These are phyloP conservation scores for Steinernema khuongi DNA, from an alignment of 1,140 invertebrate species.

Conservation along the genomic window DNA sequence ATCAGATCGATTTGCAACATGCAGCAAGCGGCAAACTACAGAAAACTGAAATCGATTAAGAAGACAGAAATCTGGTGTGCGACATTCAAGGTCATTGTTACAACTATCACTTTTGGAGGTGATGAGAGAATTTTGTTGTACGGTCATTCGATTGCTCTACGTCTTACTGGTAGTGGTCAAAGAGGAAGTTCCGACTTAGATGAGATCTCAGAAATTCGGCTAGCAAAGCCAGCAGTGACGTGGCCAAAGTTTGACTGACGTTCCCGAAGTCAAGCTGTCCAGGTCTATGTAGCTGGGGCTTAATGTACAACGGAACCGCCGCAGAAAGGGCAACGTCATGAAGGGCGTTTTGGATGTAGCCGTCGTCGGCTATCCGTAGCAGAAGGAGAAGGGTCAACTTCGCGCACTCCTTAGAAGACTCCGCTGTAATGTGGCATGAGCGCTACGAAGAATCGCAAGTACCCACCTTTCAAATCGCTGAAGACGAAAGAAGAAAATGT, in stretches of 20 bases:
- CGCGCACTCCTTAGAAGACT: background rate
- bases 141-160: background rate
- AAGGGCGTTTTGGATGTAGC: background rate
- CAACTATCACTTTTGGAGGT: too few species aligned
- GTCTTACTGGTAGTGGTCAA: conserved; percentile 36
- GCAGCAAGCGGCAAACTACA: background rate
- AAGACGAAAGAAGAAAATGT: background rate
- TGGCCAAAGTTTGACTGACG: background rate
- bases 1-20: too few species aligned
- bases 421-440: background rate
- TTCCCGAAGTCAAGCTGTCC: background rate
- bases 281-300: background rate
- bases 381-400: background rate
- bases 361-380: background rate
- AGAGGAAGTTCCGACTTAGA: conserved; percentile 22
- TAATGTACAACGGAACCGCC: background rate
- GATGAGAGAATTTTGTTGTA: background rate
- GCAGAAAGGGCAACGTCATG: background rate
- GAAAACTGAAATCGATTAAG: conserved; percentile 3
- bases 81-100: conserved; percentile 1
- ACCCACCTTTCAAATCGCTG: background rate
- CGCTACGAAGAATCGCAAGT: background rate
- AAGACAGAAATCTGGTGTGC: background rate
- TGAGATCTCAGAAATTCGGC: conserved; percentile 1
- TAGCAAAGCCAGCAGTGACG: background rate